phyloP scores from a whole-genome alignment of 30 jellyfish, hydroid and myxozoan genomes.

The Chironex yamaguchii region DNA sequence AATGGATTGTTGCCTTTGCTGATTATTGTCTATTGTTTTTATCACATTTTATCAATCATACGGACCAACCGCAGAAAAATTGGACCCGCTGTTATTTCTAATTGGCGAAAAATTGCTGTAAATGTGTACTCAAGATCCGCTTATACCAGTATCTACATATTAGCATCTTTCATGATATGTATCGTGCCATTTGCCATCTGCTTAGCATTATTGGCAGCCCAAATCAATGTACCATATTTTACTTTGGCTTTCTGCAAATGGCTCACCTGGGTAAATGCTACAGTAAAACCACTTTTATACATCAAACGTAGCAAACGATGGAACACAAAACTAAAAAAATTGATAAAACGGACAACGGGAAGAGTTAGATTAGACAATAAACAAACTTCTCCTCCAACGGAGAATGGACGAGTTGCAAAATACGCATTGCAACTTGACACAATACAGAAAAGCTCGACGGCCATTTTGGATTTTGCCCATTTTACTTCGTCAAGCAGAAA shows the following conservation, averaged over 20 bases:
- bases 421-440: no score
- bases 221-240: conserved; percentile 12
- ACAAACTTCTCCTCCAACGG: no score
- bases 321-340: conserved; percentile 41
- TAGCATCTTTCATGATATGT: conserved; percentile 57
- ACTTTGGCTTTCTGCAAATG: conserved; percentile 30
- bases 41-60: conserved; percentile 33
- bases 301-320: conserved; percentile 60
- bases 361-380: no score
- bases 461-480: no score
- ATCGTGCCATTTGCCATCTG: conserved; percentile 35
- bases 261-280: conserved; percentile 40
- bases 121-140: conserved; percentile 80
- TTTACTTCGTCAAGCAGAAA: no score
- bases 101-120: conserved; percentile 79
- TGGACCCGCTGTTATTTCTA: conserved; percentile 72
- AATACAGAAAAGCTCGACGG: no score
- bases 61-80: conserved; percentile 75
- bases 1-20: conserved; percentile 37
- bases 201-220: conserved; percentile 24
- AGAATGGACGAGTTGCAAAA: no score
- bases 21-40: conserved; percentile 52
- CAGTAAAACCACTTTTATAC: conserved; percentile 66
- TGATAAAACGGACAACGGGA: no score
- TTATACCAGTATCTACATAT: conserved; percentile 55